Percentiles rank a stretch among this genome's conserved stretches.
phyloP scores from a whole-genome alignment of 2,888 invertebrate genomes.

The Synanthedon tipuliformis region DNA sequence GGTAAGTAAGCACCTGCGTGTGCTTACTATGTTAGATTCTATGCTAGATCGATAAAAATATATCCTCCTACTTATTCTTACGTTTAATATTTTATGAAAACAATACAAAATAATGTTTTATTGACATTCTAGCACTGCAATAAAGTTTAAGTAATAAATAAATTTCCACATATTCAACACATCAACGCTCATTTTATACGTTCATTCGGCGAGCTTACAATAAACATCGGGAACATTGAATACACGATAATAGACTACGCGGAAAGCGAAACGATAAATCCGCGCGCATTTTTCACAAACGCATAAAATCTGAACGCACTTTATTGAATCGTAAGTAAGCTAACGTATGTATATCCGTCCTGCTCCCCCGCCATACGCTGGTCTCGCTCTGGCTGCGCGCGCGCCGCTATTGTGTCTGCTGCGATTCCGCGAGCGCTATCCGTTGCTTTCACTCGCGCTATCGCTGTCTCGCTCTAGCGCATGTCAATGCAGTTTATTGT shows the following conservation, averaged over 20 bases:
- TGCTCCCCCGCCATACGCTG: slow-evolving; percentile 26
- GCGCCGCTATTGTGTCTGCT: slow-evolving; percentile 64
- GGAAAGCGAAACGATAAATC: slow-evolving; percentile 58
- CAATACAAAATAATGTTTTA: not conserved
- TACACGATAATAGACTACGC: slow-evolving; percentile 45
- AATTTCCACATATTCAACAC: not conserved
- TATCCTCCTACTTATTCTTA: no score
- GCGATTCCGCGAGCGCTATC: slow-evolving; percentile 36
- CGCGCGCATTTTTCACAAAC: slow-evolving; percentile 61
- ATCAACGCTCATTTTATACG: not conserved
- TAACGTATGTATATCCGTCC: slow-evolving; percentile 24
- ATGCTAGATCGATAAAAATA: no score
- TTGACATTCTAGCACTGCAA: not conserved
- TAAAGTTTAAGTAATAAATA: not conserved
- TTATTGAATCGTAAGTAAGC: slow-evolving; percentile 44
- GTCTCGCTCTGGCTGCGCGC: slow-evolving; percentile 46
- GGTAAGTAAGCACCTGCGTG: no score
- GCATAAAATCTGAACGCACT: slow-evolving; percentile 61
- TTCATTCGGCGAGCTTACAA: not conserved
- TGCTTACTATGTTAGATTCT: no score
- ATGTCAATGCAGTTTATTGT: slow-evolving; percentile 69
- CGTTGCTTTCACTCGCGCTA: slow-evolving; percentile 37
- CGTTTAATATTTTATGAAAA: no score
- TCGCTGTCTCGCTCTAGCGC: slow-evolving; percentile 39
- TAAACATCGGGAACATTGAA: not conserved